Conservation (phyloP, 1,140 invertebrate species). For the Meloidogyne exigua region DNA sequence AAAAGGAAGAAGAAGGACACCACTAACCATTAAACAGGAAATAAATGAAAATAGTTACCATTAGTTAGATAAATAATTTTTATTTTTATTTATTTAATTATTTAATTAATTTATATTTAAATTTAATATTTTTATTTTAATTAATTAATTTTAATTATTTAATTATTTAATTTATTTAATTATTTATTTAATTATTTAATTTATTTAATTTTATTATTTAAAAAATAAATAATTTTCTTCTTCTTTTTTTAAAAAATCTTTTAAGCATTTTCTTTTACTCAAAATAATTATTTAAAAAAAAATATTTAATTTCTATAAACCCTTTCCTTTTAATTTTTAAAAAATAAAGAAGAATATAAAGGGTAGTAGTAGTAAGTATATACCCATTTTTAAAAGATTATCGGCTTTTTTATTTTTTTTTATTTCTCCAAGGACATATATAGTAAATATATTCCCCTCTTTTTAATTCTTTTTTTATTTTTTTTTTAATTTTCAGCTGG, state of each 20-base stretch:
- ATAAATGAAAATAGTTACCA: too few species aligned
- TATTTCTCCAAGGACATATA: background rate
- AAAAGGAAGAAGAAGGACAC: too few species aligned
- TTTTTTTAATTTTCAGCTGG: background rate
- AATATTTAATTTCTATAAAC: slow-evolving; percentile 1
- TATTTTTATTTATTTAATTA: too few species aligned
- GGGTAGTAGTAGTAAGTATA: background rate
- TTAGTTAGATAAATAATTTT: too few species aligned
- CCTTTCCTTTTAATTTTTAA: background rate
- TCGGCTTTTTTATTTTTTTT: background rate
- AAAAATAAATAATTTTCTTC: background rate
- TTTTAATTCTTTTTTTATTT: background rate
- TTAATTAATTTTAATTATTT: too few species aligned
- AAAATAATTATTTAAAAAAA: slow-evolving; percentile 3
- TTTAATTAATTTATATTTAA: too few species aligned
- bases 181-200: too few species aligned
- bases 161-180: too few species aligned
- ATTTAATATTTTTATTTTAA: too few species aligned
- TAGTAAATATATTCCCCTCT: background rate
- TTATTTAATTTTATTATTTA: too few species aligned
- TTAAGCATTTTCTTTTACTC: background rate
- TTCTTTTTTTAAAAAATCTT: background rate
- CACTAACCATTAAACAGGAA: too few species aligned
- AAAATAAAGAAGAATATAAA: background rate
- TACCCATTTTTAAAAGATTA: background rate